Evolutionary conservation across 2,888 invertebrate species (phyloP), one percentile per base, ranked within the genome.

Genomic region (Tetropium fuscum): DNA sequence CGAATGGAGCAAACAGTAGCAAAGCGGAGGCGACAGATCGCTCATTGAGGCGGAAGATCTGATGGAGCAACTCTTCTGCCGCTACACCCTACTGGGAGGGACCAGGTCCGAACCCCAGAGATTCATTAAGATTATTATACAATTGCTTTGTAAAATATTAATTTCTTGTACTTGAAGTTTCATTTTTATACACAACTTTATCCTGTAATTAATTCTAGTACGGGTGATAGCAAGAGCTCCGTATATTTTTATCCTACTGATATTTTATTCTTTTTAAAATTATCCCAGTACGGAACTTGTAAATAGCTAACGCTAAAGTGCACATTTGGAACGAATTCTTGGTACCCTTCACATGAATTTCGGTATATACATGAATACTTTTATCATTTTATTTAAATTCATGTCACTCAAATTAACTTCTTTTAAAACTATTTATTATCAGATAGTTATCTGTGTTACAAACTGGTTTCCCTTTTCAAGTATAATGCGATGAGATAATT

Each of bases 1-100:
- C 75, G 73, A 71, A 74, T n/a, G 70, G 75, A 71, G 67, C 74
- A 77, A 79, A 78, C 79, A 77, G 78, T 79, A 79, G 79, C 78
- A 71, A 74, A 78, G 75, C 65, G 64, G 69, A 79, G 78, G 78
- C 74, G 79, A 79, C 78, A 78, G 72, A 77, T 76, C 70, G 76
- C 57, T 69, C 78, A 74, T 56, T 74, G 70, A 73, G 76, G 75
- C 74, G 76, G 74, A 79, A 79, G 78, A 78, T 78, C 77, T 76
- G 77, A 77, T 76, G 74, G 66, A 67, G 68, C 66, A 64, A 64
- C 64, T 63, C 60, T 48, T 64, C 69, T 65, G 70, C 68, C 67
- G 66, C 69, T 63, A 71, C 74, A 68, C 72, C 74, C 75, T 64
- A 70, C 71, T 66, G 74, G 53, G 72, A 44, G 45, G 54, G 49